Evolutionary conservation across 2,113 vertebrate species (phyloP), one percentile per base, ranked within the genome.

Genomic region (Cephalopholis sonnerati): DNA sequence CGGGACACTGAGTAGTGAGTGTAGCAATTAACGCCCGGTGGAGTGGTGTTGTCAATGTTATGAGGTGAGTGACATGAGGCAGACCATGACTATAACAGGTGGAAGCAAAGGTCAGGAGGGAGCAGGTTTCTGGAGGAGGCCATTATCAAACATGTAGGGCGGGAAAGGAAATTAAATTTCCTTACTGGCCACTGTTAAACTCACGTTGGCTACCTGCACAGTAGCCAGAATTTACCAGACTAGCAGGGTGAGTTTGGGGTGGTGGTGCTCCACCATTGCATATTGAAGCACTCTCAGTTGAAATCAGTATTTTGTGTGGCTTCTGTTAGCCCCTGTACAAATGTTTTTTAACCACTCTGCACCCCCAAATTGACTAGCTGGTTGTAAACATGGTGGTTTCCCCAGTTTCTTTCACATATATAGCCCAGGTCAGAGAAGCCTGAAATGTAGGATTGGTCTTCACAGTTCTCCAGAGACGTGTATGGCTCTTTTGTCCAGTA

Each of bases 1-100:
- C 58, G 57, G 88, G 79, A 89, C 85, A 75, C 58, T 39, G 73
- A 87, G 86, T 71, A 90, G 92, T 88, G 83, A 88, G 88, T 83
- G 92, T 62, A 72, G 89, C 86, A 91, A 94, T 95, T 94, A 91
- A 92, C 92, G 44, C 91, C 77, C 59, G n/a, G 41, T 61, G 24
- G 25, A 73, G 85, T 71, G 85, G 89, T 90, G 91, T 92, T 93
- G 94, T 94, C 94, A 90, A 80, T 71, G 89, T 95, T 94, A 94
- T 41, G 91, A 95, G 94, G 95, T 95, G 95, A 92, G 85, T 95
- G 95, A 96, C 87, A 92, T 80, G 93, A 92, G 89, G 91, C 94
- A 95, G 94, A 86, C 74, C 88, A 77, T 63, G 82, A 72, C 83
- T 63, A 82, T 74, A 92, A 91, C 94, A 94, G 94, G 94, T 95